Conservation (phyloP, 2,888 invertebrate genomes). For the Eudemis profundana region DNA sequence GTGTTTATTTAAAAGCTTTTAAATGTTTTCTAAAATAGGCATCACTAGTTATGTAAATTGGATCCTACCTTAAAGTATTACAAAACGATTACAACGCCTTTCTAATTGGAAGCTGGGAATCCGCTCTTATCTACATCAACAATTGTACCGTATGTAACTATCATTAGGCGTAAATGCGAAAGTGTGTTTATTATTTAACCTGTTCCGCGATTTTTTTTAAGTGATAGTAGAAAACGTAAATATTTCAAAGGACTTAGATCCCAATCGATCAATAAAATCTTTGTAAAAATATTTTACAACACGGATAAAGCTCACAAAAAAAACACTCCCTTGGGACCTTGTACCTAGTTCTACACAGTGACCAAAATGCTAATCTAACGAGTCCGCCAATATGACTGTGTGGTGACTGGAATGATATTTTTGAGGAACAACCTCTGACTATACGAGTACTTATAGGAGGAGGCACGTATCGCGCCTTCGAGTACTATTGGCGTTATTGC, state of each 20-base stretch:
- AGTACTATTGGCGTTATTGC: constrained; percentile 66
- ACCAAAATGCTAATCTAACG: too few relatives aligned
- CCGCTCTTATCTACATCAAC: not conserved
- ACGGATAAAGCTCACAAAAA: too few relatives aligned
- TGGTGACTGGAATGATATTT: too few relatives aligned
- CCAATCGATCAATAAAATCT: too few relatives aligned
- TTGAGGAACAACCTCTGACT: too few relatives aligned
- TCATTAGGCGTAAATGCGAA: not conserved
- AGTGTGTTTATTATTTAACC: not conserved
- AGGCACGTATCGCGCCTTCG: constrained; percentile 58
- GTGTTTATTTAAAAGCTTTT: constrained; percentile 16
- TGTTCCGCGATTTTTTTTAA: too few relatives aligned
- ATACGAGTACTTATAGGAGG: constrained; percentile 64
- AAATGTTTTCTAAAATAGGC: constrained; percentile 15
- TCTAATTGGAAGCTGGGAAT: constrained; percentile 1
- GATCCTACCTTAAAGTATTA: constrained; percentile 1
- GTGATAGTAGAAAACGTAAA: too few relatives aligned
- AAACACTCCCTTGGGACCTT: too few relatives aligned
- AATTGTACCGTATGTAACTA: not conserved
- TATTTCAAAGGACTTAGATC: too few relatives aligned
- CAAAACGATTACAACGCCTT: not conserved
- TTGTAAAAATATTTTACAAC: too few relatives aligned
- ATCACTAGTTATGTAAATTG: constrained; percentile 12
- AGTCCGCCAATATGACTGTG: too few relatives aligned
- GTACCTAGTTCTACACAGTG: too few relatives aligned